Evolutionary conservation across 1,140 invertebrate genomes (phyloP).

Genomic region (Chironomus tepperi): DNA sequence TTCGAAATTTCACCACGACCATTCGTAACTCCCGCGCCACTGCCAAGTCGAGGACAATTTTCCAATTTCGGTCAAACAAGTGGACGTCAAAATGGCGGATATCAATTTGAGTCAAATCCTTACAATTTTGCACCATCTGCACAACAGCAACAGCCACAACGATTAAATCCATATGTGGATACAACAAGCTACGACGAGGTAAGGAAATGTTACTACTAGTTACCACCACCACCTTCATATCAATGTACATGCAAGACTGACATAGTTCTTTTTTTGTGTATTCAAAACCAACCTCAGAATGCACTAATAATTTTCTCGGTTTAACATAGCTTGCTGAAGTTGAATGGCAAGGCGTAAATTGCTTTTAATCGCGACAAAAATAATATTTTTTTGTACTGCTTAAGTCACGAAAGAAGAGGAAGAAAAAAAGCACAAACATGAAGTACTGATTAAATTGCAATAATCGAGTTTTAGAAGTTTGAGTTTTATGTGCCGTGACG

Average conservation of each 20-base stretch:
- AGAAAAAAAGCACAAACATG: too few relatives aligned
- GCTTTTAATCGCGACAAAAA: background rate
- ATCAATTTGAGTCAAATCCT: slow-evolving; percentile 29
- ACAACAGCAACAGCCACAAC: slow-evolving; percentile 37
- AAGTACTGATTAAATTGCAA: too few relatives aligned
- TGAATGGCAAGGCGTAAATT: background rate
- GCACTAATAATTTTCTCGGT: slow-evolving; percentile 12
- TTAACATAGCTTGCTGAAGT: background rate
- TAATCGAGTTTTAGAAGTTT: too few relatives aligned
- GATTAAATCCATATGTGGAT: slow-evolving; percentile 36
- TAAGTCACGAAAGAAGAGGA: background rate
- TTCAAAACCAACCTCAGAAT: background rate
- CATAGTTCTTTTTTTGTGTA: background rate
- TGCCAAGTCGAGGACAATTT: slow-evolving; percentile 32
- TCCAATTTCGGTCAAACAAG: slow-evolving; percentile 36
- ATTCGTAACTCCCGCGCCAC: slow-evolving; percentile 31
- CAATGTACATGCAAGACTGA: background rate
- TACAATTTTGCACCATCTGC: slow-evolving; percentile 33
- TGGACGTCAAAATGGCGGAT: slow-evolving; percentile 26
- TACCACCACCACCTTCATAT: background rate
- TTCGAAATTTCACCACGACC: slow-evolving; percentile 40
- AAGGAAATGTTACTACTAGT: background rate
- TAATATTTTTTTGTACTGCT: background rate
- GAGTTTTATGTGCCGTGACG: too few relatives aligned
- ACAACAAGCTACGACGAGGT: slow-evolving; percentile 19